Base-by-base conservation (phyloP, 2,888 invertebrate species). In the Drosophila eohydei region DNA sequence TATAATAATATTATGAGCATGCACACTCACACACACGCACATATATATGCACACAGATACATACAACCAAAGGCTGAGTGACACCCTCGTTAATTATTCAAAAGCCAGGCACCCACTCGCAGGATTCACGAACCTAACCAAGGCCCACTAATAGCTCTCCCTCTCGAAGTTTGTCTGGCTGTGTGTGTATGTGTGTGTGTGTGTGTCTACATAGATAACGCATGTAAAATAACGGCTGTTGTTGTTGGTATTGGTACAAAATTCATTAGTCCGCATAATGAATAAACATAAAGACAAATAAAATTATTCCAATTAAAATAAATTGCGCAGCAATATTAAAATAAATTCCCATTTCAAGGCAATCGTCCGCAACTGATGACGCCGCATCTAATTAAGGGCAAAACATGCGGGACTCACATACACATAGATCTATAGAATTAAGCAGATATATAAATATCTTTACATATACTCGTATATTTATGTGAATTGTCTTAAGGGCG, bases 271-370 rank as follows among this genome's bases (percentile, higher is more conserved):
- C 84, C 89, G 90, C 86, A 89, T 88, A 90, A 88, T 87, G 89
- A 87, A 87, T 87, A 87, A 88, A 90, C 90, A 88, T 88, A 88
- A 88, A 89, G 90, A 90, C 88, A 90, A 87, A 90, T 87, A 87
- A 88, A 90, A 90, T 90, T 90, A 88, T 90, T 89, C 89, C 90
- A 88, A 88, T 88, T 88, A 88, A 88, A 90, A 90, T 90, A 88
- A 90, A 89, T 90, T 89, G 90, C 89, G 82, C 78, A 74, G 80
- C 89, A 80, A 90, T 87, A 81, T 90, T 88, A 88, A 87, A 87
- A 87, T 87, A 79, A 80, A 88, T 80, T 88, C 80, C 68, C 76
- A 66, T 72, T 74, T 58, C 62, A 81, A 77, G 74, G 74, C 84
- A 66, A 40, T 44, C 57, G 60, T 60, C 52, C 32, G 38, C 66